Percentiles rank a stretch among this genome's conserved stretches.
Conservation (phyloP, 2,113 vertebrate species). For the Macroglossus sobrinus region DNA sequence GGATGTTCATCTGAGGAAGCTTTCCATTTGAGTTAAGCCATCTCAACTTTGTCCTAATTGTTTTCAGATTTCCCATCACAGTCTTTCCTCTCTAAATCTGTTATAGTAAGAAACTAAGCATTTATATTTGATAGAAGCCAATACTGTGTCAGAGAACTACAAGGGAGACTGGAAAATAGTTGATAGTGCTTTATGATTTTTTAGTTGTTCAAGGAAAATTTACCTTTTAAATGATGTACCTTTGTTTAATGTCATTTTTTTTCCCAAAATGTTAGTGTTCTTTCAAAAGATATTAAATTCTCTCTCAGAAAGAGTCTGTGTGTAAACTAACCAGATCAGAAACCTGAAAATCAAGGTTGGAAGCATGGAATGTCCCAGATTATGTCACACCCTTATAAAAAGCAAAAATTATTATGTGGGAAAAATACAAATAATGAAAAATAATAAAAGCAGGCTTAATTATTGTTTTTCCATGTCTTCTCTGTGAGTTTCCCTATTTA, state of each 20-base stretch:
- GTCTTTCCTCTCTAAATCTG: background rate
- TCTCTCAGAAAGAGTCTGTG: background rate
- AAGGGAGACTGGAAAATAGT: background rate
- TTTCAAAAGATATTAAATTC: background rate
- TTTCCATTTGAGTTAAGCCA: background rate
- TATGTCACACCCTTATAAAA: background rate
- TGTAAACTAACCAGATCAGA: background rate
- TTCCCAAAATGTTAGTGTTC: background rate
- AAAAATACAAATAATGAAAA: background rate
- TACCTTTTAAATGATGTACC: background rate
- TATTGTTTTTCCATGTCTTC: background rate
- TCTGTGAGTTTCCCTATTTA: background rate
- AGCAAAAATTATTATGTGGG: background rate
- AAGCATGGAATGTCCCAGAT: background rate
- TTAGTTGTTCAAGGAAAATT: background rate
- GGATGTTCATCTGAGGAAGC: background rate
- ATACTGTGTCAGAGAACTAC: background rate
- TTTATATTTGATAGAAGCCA: background rate
- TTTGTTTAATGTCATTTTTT: background rate
- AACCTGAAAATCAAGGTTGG: background rate
- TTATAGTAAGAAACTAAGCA: background rate
- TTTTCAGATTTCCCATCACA: background rate
- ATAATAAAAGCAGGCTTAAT: background rate
- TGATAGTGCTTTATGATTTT: background rate
- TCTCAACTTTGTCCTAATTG: background rate